Percentiles rank a stretch among this genome's conserved stretches.
Evolutionary conservation across 2,888 invertebrate genomes (phyloP).

Genomic region (Cerceris ruficornis): DNA sequence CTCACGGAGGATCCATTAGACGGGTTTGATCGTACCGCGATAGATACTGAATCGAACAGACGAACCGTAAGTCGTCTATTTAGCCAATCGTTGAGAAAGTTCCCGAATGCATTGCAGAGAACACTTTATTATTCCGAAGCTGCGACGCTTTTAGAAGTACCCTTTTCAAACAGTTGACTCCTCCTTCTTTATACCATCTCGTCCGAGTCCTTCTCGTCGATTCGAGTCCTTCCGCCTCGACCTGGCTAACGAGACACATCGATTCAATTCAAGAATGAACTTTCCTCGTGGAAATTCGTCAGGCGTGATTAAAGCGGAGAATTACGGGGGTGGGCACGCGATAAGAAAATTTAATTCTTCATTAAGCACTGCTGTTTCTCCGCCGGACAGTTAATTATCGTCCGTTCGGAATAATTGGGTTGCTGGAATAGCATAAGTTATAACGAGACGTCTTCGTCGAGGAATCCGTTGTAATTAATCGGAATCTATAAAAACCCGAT

Average conservation of each 20-base stretch:
- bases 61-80: conserved; percentile 35
- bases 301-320: conserved; percentile 72
- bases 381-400: conserved; percentile 63
- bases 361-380: conserved; percentile 67
- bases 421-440: conserved; percentile 47
- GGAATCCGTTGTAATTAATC: conserved; percentile 41
- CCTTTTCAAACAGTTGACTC: conserved; percentile 52
- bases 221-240: conserved; percentile 24
- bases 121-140: conserved; percentile 62
- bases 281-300: conserved; percentile 69
- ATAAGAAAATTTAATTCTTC: conserved; percentile 77
- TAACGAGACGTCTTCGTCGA: conserved; percentile 50
- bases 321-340: conserved; percentile 69
- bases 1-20: conserved; percentile 14
- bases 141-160: conserved; percentile 32
- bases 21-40: conserved; percentile 31
- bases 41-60: conserved; percentile 29
- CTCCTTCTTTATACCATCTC: conserved; percentile 46
- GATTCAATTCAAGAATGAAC: conserved; percentile 65
- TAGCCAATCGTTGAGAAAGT: conserved; percentile 40
- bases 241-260: conserved; percentile 71
- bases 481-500: conserved; percentile 23
- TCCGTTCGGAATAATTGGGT: conserved; percentile 59
- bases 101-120: conserved; percentile 42
- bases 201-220: conserved; percentile 27